Evolutionary conservation across 2,797 vertebrate species (phyloP).

Genomic region (Propithecus deckenii): DNA sequence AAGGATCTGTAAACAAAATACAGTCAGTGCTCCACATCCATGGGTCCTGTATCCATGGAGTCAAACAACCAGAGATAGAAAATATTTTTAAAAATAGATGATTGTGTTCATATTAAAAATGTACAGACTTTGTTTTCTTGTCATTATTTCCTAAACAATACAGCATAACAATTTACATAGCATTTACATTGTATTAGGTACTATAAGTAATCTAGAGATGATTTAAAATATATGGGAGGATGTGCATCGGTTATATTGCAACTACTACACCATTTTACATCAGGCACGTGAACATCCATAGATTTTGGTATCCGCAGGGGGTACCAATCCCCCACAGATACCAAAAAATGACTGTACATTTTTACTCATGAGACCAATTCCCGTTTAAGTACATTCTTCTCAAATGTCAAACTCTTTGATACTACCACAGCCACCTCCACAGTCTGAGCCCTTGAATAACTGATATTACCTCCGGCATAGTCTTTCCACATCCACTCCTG

Average conservation of each 20-base stretch:
- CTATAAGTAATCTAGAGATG: not conserved
- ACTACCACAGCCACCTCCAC: not conserved
- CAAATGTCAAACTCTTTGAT: not conserved
- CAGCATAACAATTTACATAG: not conserved
- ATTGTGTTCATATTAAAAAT: not conserved
- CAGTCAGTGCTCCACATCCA: rapidly evolving
- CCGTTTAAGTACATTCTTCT: not conserved
- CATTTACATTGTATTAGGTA: not conserved
- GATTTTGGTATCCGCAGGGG: not conserved
- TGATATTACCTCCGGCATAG: not conserved
- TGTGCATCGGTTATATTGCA: not conserved
- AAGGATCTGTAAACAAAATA: not conserved
- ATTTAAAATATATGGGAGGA: not conserved
- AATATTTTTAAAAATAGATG: not conserved
- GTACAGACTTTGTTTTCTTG: not conserved
- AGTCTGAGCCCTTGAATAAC: not conserved
- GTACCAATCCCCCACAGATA: not conserved
- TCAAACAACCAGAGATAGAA: not conserved
- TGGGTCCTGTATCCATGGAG: not conserved
- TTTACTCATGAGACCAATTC: not conserved
- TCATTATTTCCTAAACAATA: not conserved
- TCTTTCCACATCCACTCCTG: not conserved
- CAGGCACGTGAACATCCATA: not conserved
- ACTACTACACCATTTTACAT: not conserved
- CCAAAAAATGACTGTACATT: not conserved